Base-by-base conservation (phyloP, 53 echinoderm and acorn worm genomes). In the Patiria pectinifera region DNA sequence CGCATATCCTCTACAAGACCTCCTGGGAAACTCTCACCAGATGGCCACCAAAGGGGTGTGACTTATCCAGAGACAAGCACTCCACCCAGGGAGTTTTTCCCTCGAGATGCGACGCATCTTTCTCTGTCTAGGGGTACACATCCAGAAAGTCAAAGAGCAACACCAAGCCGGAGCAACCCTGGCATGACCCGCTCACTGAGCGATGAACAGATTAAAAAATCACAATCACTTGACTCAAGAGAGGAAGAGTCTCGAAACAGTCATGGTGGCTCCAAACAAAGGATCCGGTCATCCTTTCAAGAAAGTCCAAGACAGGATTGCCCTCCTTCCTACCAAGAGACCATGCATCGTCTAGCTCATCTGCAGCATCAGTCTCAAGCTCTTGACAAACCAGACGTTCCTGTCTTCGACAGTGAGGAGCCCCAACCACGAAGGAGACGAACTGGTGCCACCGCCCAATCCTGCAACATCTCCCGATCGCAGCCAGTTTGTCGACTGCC, bases 41-140 rank as follows among this genome's bases (percentile, higher is more conserved):
- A 59, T 53, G 74, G 82, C 22, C 91, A 82, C 69, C 46, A 35
- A 48, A 66, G 92, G 24, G 86, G 86, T 45, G 71, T 69, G 26
- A 86, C 92, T 23, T 86, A 80, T 69, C 92, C 86, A 43, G 85
- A 85, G 21, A 75, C 76, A 23, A 91, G 86, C 6, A 78, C 85
- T 45, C 96, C 96, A 53, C 96, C 97, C 2, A 78, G 91, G 45
- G 96, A 97, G 85, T 98, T 97, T 86, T 98, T 98, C 85, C 97
- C 99, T 0, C 90, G 91, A 59, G 96, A 96, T 88, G 97, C 95
- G 0, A 96, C 94, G 77, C 94, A 92, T 87, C 87, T 91, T 18
- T 86, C 99, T 0, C 53, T 94, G n/a, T 62, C 76, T 15, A 78
- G 61, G 47, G 79, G 71, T 82, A 45, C 66, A 11, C 79, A 23